Evolutionary conservation across 2,797 vertebrate species (phyloP).

Genomic region (Paguma larvata): DNA sequence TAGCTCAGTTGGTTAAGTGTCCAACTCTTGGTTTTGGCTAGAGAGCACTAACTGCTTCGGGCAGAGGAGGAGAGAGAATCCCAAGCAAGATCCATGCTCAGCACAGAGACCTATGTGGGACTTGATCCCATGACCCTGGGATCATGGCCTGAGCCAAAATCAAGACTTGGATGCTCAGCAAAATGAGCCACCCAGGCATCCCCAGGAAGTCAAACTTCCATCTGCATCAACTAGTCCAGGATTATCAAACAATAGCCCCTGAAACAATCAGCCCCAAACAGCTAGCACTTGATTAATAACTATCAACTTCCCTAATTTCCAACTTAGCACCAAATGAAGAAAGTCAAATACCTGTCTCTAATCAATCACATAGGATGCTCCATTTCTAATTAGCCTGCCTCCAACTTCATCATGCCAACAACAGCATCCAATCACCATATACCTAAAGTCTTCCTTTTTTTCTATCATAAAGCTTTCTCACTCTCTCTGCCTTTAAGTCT

Average conservation of each 20-base stretch:
- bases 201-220: background rate
- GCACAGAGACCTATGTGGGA: no score
- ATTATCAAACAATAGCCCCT: background rate
- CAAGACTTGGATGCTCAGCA: no score
- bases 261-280: background rate
- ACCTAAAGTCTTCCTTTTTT: background rate
- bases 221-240: background rate
- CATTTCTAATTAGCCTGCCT: background rate
- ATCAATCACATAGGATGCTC: background rate
- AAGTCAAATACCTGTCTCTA: background rate
- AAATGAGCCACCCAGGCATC: no score
- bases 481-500: background rate
- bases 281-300: background rate
- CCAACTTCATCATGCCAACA: background rate
- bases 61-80: no score
- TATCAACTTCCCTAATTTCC: background rate
- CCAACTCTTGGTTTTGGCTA: no score
- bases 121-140: no score
- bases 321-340: background rate
- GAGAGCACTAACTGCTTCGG: no score
- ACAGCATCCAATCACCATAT: no score
- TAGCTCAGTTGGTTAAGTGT: no score
- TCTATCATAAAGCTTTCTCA: background rate
- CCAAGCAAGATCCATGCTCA: no score
- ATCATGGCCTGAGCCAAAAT: no score